These are phyloP conservation scores for Reticulitermes speratus DNA, from an alignment of 1,140 invertebrate genomes.

Conservation along the genomic window DNA sequence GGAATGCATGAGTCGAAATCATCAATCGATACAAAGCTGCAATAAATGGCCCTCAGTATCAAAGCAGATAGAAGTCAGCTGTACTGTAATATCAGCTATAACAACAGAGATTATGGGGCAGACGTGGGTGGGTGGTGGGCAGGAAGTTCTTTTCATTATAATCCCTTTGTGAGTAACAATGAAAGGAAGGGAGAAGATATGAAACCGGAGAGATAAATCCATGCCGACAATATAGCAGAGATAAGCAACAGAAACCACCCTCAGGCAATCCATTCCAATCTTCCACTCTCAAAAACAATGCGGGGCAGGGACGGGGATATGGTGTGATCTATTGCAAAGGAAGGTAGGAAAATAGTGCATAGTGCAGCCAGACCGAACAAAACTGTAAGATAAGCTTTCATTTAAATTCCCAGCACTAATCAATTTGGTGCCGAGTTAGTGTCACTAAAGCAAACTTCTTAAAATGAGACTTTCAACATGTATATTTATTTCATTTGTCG, in stretches of 20 bases:
- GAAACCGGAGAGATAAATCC: background rate
- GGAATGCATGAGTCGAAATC: background rate
- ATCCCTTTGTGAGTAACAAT: slow-evolving; percentile 1
- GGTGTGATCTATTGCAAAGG: background rate
- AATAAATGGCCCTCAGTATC: background rate
- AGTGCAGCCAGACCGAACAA: background rate
- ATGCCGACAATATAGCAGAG: slow-evolving; percentile 2
- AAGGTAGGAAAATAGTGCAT: background rate
- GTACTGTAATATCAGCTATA: background rate
- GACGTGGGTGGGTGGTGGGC: background rate
- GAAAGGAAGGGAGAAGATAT: background rate
- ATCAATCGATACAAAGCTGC: background rate
- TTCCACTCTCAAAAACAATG: slow-evolving; percentile 6
- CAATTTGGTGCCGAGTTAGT: too few relatives aligned
- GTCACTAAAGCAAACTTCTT: too few relatives aligned
- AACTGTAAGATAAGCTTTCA: background rate
- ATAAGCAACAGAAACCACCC: background rate
- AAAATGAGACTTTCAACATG: too few relatives aligned
- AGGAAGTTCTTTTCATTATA: background rate
- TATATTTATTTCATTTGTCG: too few relatives aligned
- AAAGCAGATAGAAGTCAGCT: background rate
- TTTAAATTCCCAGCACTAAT: too few relatives aligned
- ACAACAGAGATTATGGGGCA: background rate
- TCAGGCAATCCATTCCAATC: slow-evolving; percentile 14
- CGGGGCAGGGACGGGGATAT: background rate